phyloP scores from a whole-genome alignment of 2,113 vertebrate species.

The human (Homo sapiens) region GRCh38 chr16:10682001-10682500 shows the following conservation, averaged over 20 bases:
- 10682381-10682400: too few species aligned
- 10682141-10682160: neutral
- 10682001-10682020: conserved; percentile 73
- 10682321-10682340: too few species aligned
- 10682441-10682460: too few species aligned
- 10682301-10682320: neutral
- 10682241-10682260: neutral
- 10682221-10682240: neutral
- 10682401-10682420: too few species aligned
- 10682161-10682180: accelerated
- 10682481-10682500: too few species aligned
- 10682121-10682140: conserved; percentile 77
- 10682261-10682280: neutral
- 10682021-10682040: conserved; percentile 72
- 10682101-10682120: conserved; percentile 79
- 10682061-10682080: conserved; percentile 77
- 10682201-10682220: too few species aligned
- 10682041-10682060: conserved; percentile 81
- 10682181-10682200: neutral
- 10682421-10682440: too few species aligned
- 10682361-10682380: too few species aligned
- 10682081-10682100: conserved; percentile 77
- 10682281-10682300: neutral
- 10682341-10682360: neutral
- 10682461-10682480: too few species aligned